Evolutionary conservation across 1,140 invertebrate species (phyloP).

Genomic region (Drosophila santomea): DNA sequence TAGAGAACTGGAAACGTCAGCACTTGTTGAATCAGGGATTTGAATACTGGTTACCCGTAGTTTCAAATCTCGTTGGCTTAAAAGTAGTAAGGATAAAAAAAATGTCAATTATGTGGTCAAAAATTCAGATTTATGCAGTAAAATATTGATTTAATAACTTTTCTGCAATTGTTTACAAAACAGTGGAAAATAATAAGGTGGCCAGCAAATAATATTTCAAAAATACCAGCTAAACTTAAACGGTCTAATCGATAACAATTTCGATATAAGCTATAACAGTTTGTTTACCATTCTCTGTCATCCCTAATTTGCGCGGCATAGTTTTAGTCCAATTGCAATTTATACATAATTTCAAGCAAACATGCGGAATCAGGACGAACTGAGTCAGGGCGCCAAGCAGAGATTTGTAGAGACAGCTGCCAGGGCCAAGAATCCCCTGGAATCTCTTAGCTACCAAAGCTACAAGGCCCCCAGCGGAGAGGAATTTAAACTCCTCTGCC

Average conservation of each 20-base stretch:
- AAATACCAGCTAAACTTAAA: neutral
- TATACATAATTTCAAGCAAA: neutral
- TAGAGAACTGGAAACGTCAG: slow-evolving; percentile 44
- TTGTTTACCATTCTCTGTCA: slow-evolving; percentile 3
- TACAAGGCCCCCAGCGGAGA: slow-evolving; percentile 51
- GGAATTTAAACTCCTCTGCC: slow-evolving; percentile 70
- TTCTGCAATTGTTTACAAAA: slow-evolving; percentile 22
- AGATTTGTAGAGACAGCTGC: slow-evolving; percentile 72
- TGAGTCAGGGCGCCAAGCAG: slow-evolving; percentile 70
- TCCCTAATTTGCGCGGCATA: slow-evolving; percentile 31
- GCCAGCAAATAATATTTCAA: neutral
- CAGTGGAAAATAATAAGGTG: neutral
- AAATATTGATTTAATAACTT: neutral
- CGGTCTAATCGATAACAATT: neutral
- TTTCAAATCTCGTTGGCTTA: too few species aligned
- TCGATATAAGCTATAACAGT: neutral
- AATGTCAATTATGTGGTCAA: too few species aligned
- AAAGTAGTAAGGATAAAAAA: neutral
- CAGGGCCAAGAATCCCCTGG: slow-evolving; percentile 72
- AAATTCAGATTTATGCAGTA: too few species aligned
- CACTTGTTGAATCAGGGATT: neutral
- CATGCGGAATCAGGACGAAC: slow-evolving; percentile 66
- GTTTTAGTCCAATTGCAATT: neutral
- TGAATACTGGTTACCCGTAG: neutral
- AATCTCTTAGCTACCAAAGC: slow-evolving; percentile 46